Base-by-base conservation (phyloP, 2,797 vertebrate genomes). In the Furcifer pardalis region DNA sequence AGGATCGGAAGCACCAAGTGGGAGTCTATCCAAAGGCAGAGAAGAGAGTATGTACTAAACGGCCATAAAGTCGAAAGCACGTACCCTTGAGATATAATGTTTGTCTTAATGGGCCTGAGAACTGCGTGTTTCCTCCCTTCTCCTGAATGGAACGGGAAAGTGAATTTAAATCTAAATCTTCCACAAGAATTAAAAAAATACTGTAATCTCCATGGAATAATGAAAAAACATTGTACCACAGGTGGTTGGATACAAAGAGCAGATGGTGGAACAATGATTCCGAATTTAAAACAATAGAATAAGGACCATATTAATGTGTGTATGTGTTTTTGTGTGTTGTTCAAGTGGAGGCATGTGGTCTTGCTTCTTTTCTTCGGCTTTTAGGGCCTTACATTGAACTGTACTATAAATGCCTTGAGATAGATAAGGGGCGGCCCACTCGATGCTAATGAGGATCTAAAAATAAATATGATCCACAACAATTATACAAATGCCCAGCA, bases 211-310 rank as follows among this genome's bases (percentile, higher is more conserved):
- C 87, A 88, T 8, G 74, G 92, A 83, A 82, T 89, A 92, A 91
- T 90, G 91, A 92, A 92, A 88, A 82, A 91, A 52, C 79, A 85
- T 77, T 7, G 30, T 88, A 89, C 82, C 85, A 84, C 85, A 84
- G 89, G 75, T 88, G 90, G 90, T 88, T 92, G 85, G 83, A 63
- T 88, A 89, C 91, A 84, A 90, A 91, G 88, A 90, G 85, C 93
- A 94, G 93, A 93, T 92, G 92, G 92, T 89, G 93, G 93, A 94
- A 93, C 68, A 86, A 92, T 91, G 90, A 87, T 88, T 91, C 89
- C 91, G 91, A 90, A 92, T 86, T 89, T 91, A 87, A 93, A 80
- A 42, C 42, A 44, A 42, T 77, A 23, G 91, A 91, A 21, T 56
- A 56, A 56, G 52, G 52, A 23, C 13, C 46, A 49, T 49, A 49